Conservation (phyloP, 2,888 invertebrate species). For the Clusia tigrina region DNA sequence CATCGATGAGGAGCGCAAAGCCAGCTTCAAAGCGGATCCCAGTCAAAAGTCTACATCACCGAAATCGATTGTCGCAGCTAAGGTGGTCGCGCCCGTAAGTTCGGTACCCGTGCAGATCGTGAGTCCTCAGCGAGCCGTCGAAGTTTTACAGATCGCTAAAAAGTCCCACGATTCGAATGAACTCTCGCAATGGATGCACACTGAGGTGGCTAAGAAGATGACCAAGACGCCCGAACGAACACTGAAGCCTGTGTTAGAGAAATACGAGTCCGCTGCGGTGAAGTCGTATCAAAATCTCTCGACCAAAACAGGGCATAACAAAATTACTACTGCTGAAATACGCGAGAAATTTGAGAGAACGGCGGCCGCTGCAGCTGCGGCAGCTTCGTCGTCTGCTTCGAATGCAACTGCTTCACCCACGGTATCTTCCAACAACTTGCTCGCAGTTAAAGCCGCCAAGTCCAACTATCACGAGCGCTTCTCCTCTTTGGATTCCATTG, state of each 20-base stretch:
- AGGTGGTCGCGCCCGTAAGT: slow-evolving; percentile 35
- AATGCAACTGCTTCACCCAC: slow-evolving; percentile 30
- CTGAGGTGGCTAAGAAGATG: slow-evolving; percentile 51
- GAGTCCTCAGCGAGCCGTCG: slow-evolving; percentile 42
- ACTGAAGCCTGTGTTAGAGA: slow-evolving; percentile 41
- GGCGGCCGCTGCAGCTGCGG: slow-evolving; percentile 38
- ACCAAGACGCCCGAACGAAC: slow-evolving; percentile 30
- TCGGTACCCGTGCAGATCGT: slow-evolving; percentile 37
- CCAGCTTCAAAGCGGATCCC: slow-evolving; percentile 62
- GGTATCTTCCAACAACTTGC: slow-evolving; percentile 27
- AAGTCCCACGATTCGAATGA: slow-evolving; percentile 36
- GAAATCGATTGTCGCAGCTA: slow-evolving; percentile 37
- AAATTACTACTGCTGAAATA: slow-evolving; percentile 59
- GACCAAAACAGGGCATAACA: background rate
- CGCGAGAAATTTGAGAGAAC: slow-evolving; percentile 62
- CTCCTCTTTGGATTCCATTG: slow-evolving; percentile 63
- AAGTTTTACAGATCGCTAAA: slow-evolving; percentile 34
- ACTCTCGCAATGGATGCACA: slow-evolving; percentile 55
- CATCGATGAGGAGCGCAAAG: slow-evolving; percentile 64
- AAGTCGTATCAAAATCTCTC: background rate
- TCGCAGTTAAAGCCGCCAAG: slow-evolving; percentile 33
- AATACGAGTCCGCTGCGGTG: slow-evolving; percentile 22
- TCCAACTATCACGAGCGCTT: slow-evolving; percentile 60
- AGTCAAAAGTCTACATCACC: slow-evolving; percentile 48
- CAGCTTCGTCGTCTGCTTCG: slow-evolving; percentile 12